Evolutionary conservation across 2,797 vertebrate genomes (phyloP).

Genomic region (Clarias fuscus): DNA sequence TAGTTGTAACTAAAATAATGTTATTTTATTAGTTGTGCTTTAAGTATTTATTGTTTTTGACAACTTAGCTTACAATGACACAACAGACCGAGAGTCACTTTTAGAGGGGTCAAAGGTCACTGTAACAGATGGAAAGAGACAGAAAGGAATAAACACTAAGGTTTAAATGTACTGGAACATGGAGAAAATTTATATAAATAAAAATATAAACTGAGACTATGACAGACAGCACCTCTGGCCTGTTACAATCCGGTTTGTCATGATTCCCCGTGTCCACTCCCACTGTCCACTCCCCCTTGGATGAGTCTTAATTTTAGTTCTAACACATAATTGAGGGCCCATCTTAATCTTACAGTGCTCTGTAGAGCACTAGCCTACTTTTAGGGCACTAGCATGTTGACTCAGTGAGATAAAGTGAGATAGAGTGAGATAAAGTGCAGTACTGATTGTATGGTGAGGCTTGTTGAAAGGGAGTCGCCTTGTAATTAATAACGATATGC

Average conservation of each 20-base stretch:
- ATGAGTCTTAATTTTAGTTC: background rate
- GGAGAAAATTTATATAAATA: background rate
- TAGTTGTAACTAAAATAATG: background rate
- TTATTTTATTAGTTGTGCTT: background rate
- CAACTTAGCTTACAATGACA: background rate
- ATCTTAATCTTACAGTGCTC: background rate
- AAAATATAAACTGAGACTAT: background rate
- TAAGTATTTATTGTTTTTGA: background rate
- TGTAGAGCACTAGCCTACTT: too few relatives aligned
- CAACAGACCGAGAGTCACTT: background rate
- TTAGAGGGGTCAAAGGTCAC: background rate
- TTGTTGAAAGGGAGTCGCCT: background rate
- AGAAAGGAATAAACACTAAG: background rate
- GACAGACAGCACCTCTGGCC: background rate
- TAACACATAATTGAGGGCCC: background rate
- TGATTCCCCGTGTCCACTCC: background rate
- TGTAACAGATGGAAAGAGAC: too few relatives aligned
- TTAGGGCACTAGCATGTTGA: background rate
- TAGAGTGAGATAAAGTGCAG: background rate
- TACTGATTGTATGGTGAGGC: background rate
- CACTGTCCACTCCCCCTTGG: background rate
- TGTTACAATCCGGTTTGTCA: background rate
- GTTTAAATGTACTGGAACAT: background rate
- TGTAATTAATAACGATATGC: background rate
- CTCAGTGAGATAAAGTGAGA: background rate